A percentile compares a stretch with the other conserved stretches of the same genome.
phyloP scores from a whole-genome alignment of 2,888 invertebrate genomes.

The Drosophila paranaensis region DNA sequence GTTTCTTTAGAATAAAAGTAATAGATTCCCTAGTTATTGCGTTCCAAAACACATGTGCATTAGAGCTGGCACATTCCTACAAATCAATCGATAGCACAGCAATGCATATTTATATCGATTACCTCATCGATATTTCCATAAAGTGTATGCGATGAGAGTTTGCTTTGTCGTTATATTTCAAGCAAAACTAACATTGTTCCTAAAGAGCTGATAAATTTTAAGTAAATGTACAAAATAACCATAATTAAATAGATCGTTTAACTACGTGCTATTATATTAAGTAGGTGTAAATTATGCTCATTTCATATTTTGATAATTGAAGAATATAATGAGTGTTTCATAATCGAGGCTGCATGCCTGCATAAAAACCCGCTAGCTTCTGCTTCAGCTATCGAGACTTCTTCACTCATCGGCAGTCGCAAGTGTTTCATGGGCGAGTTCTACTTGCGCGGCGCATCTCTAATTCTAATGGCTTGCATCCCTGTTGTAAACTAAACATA shows the following conservation, averaged over 20 bases:
- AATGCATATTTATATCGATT: not conserved
- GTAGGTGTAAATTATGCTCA: not conserved
- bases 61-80: constrained; percentile 25
- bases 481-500: constrained; percentile 61
- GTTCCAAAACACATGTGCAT: constrained; percentile 57
- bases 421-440: constrained; percentile 5
- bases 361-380: not conserved
- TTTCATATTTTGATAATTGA: not conserved
- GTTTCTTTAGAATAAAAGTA: constrained; percentile 4
- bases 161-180: not conserved
- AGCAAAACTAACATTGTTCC: not conserved
- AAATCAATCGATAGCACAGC: constrained; percentile 12
- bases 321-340: not conserved
- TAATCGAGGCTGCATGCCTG: too few relatives aligned
- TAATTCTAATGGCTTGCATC: constrained; percentile 34
- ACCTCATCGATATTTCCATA: constrained; percentile 14
- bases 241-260: not conserved
- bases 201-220: not conserved
- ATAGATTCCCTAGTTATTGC: constrained; percentile 4
- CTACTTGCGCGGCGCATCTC: constrained; percentile 25
- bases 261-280: not conserved
- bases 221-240: not conserved
- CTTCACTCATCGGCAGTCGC: constrained; percentile 9
- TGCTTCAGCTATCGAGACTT: not conserved
- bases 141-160: not conserved